Evolutionary conservation across 2,797 vertebrate genomes (phyloP).

Genomic region (Diplodus sargus): DNA sequence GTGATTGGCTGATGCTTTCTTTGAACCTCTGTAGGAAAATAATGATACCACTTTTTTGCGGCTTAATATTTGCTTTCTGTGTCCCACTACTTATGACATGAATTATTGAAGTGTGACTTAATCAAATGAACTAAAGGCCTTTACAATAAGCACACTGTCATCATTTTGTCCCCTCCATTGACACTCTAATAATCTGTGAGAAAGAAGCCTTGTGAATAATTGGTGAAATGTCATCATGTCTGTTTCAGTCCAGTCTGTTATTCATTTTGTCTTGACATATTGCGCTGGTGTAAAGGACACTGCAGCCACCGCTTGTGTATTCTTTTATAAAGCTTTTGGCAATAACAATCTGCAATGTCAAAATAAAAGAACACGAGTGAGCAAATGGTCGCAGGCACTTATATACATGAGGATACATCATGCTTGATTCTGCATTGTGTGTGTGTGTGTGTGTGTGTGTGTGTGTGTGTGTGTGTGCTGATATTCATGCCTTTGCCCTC

Average conservation of each 20-base stretch:
- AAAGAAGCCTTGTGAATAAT: background rate
- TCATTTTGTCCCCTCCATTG: background rate
- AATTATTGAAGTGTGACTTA: too few species aligned
- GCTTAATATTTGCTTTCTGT: too few species aligned
- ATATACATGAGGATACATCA: background rate
- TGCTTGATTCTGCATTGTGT: background rate
- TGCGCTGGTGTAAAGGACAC: background rate
- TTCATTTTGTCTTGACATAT: background rate
- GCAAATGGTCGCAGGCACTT: background rate
- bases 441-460: background rate
- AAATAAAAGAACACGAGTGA: background rate
- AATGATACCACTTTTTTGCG: too few species aligned
- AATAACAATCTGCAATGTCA: background rate
- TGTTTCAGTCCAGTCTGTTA: background rate
- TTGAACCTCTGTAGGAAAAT: too few species aligned
- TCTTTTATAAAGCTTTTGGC: background rate
- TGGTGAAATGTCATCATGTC: background rate
- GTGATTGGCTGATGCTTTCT: too few species aligned
- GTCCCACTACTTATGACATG: too few species aligned
- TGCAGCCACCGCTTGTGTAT: too few species aligned
- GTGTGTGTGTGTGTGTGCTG: background rate
- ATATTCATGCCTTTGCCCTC: constrained; percentile 64
- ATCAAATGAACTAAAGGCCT: too few species aligned
- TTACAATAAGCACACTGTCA: background rate
- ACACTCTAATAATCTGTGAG: background rate